A percentile compares a stretch with the other conserved stretches of the same genome.
Evolutionary conservation across 1,140 invertebrate species (phyloP).

Genomic region (Dinothrombium tinctorium): DNA sequence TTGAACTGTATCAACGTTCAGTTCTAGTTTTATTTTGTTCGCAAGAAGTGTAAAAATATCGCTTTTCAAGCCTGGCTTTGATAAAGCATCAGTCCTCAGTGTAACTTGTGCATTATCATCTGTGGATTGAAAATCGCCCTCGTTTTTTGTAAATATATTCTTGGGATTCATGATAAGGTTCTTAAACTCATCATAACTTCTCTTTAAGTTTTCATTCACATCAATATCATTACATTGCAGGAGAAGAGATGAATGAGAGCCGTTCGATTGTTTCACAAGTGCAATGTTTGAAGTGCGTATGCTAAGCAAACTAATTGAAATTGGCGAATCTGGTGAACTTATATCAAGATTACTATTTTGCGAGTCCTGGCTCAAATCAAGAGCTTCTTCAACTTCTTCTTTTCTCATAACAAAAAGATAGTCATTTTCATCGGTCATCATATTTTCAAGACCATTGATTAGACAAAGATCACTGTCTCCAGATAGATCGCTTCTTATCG

Average conservation of each 20-base stretch:
- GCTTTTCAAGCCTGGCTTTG: no score
- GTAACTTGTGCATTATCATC: no score
- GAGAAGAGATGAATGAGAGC: background rate
- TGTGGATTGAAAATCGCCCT: no score
- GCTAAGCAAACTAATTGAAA: background rate
- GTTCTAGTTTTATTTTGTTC: no score
- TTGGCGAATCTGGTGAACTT: background rate
- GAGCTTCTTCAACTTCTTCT: background rate
- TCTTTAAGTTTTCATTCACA: background rate
- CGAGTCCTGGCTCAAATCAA: background rate
- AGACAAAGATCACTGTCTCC: background rate
- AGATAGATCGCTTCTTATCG: slow-evolving; percentile 6
- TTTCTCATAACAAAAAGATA: background rate
- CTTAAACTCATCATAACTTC: background rate
- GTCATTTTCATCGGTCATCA: background rate
- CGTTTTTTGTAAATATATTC: no score
- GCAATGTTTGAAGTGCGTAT: background rate
- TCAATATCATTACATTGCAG: background rate
- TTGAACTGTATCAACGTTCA: no score
- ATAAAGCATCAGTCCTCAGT: no score
- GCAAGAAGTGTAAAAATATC: no score
- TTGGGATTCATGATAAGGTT: no score
- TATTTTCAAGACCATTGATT: background rate
- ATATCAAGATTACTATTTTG: background rate
- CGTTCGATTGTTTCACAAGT: background rate